These are phyloP conservation scores for Luehdorfia chinensis DNA, from an alignment of 1,140 invertebrate species.

Conservation along the genomic window DNA sequence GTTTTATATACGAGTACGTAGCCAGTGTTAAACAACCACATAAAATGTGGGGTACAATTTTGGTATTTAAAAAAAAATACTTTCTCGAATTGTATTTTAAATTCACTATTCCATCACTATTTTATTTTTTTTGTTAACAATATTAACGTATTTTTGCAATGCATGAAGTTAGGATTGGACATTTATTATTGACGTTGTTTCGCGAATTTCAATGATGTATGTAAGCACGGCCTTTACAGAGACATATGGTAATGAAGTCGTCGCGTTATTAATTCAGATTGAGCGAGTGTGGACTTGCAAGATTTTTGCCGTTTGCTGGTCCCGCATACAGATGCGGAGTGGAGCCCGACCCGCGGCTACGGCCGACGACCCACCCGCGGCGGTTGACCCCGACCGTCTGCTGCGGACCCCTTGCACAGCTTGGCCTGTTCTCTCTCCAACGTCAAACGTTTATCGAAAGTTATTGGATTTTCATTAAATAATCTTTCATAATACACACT, in stretches of 20 bases:
- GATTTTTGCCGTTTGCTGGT: slow-evolving; percentile 48
- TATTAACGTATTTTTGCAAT: too few species aligned
- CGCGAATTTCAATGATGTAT: too few species aligned
- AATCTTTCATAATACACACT: background rate
- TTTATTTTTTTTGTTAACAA: too few species aligned
- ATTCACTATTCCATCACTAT: too few species aligned
- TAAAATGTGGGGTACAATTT: too few species aligned
- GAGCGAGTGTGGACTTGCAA: slow-evolving; percentile 31
- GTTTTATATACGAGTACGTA: too few species aligned
- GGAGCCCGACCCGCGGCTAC: slow-evolving; percentile 25
- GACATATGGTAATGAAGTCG: slow-evolving; percentile 34
- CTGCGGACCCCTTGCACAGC: background rate
- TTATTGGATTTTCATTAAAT: background rate
- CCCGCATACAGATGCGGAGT: slow-evolving; percentile 55
- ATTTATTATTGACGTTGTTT: too few species aligned
- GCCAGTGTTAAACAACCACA: too few species aligned
- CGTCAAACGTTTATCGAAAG: slow-evolving; percentile 11
- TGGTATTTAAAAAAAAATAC: too few species aligned
- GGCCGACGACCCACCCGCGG: slow-evolving; percentile 56
- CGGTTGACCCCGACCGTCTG: slow-evolving; percentile 47
- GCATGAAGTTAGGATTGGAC: too few species aligned
- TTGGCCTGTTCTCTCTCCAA: slow-evolving; percentile 2
- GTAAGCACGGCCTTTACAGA: too few species aligned
- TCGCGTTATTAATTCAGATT: slow-evolving; percentile 35
- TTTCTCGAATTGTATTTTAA: too few species aligned